Evolutionary conservation across 2,113 vertebrate species (phyloP).

Genomic region (Rana temporaria): DNA sequence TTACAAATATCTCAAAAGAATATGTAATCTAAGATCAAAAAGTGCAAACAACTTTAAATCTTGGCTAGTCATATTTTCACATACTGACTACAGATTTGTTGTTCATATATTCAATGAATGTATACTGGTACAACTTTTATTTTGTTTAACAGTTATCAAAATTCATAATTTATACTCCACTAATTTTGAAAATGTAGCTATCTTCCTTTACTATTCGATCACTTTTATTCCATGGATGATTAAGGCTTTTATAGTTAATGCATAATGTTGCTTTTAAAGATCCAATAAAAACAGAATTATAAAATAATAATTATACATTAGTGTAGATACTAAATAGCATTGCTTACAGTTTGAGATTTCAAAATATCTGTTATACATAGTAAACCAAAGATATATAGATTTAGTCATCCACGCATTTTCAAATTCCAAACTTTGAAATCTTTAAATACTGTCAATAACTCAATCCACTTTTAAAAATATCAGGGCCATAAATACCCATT

Average conservation of each 20-base stretch:
- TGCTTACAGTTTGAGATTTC: background rate
- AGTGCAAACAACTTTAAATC: background rate
- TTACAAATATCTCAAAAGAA: background rate
- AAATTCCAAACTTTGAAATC: background rate
- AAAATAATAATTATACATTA: conserved; percentile 24
- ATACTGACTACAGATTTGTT: no score
- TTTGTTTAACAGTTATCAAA: no score
- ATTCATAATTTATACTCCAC: no score
- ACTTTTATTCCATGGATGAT: background rate
- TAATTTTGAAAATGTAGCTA: no score
- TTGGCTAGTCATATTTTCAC: background rate
- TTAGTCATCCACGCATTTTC: background rate
- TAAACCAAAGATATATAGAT: conserved; percentile 12
- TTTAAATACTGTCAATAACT: conserved; percentile 19
- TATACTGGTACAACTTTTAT: no score
- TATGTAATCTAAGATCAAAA: conserved; percentile 2
- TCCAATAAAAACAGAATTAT: background rate
- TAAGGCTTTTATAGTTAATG: conserved; percentile 35
- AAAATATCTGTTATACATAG: background rate
- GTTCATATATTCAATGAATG: no score
- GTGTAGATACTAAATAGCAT: conserved; percentile 7
- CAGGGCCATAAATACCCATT: no score
- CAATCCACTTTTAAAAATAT: background rate
- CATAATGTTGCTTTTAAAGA: background rate
- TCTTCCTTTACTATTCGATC: background rate